Evolutionary conservation across 2,888 invertebrate species (phyloP).

Genomic region (Prosapia bicincta): DNA sequence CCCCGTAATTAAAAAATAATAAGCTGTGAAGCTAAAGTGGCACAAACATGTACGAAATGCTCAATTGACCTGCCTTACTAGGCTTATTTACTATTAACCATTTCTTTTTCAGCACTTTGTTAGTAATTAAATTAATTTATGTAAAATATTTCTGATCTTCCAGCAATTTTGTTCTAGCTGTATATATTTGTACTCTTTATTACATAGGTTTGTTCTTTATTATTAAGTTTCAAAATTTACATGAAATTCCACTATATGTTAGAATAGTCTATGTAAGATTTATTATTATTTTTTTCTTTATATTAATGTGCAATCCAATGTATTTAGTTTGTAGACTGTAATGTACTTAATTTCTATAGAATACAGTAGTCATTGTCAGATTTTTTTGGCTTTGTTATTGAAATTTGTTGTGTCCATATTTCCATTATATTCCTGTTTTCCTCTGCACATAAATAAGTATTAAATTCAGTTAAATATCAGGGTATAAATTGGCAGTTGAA

Average conservation of each 20-base stretch:
- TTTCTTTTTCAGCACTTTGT: no score
- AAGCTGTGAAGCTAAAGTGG: background rate
- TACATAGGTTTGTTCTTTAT: background rate
- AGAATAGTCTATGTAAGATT: background rate
- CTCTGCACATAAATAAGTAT: background rate
- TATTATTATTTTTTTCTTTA: background rate
- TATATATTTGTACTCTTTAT: no score
- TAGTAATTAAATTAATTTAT: no score
- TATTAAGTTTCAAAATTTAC: background rate
- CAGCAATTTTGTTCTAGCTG: no score
- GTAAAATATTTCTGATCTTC: background rate
- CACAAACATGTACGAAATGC: background rate
- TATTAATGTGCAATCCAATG: background rate
- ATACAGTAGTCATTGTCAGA: background rate
- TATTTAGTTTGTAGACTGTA: background rate
- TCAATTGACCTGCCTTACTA: background rate
- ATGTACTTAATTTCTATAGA: background rate
- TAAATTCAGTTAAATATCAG: background rate
- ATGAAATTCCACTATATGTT: background rate
- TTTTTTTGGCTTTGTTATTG: conserved; percentile 14
- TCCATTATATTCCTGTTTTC: conserved; percentile 9
- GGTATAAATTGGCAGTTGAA: no score
- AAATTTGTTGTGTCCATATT: conserved; percentile 21
- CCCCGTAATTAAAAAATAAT: no score
- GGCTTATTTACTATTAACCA: background rate